Evolutionary conservation across 2,888 invertebrate genomes (phyloP).

Genomic region (Morpho achilles): DNA sequence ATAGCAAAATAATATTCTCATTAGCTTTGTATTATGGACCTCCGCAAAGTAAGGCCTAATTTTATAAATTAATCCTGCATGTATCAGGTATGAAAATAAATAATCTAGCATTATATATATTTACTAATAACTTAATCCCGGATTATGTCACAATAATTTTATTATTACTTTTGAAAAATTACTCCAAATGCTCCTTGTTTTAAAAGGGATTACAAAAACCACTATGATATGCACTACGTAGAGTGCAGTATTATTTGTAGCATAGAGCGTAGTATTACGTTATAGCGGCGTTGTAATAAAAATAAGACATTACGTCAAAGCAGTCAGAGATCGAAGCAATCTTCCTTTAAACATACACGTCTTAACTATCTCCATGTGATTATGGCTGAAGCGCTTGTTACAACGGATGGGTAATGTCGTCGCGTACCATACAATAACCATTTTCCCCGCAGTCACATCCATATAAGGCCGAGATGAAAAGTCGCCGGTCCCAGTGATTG

Average conservation of each 20-base stretch:
- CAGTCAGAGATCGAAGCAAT: slow-evolving; percentile 2
- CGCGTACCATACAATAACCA: slow-evolving; percentile 23
- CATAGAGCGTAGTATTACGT: no score
- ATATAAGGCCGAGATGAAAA: slow-evolving; percentile 53
- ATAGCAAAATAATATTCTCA: no score
- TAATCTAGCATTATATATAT: no score
- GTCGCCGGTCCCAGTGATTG: slow-evolving; percentile 58
- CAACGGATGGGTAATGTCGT: slow-evolving; percentile 18
- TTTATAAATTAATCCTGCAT: no score
- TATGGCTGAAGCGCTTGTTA: slow-evolving; percentile 17
- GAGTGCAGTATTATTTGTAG: neutral
- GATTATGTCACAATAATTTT: no score
- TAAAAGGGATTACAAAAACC: no score
- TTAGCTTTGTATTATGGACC: no score
- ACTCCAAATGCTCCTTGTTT: no score
- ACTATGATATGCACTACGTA: neutral
- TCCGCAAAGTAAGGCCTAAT: no score
- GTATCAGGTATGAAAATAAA: no score
- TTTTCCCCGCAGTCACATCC: slow-evolving; percentile 40
- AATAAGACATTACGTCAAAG: slow-evolving; percentile 7
- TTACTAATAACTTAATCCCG: no score
- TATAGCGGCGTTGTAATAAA: neutral
- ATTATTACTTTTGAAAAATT: no score
- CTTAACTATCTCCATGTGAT: slow-evolving; percentile 11
- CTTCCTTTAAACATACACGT: slow-evolving; percentile 12